phyloP scores from a whole-genome alignment of 2,888 invertebrate genomes.

The Chloroclysta siterata region DNA sequence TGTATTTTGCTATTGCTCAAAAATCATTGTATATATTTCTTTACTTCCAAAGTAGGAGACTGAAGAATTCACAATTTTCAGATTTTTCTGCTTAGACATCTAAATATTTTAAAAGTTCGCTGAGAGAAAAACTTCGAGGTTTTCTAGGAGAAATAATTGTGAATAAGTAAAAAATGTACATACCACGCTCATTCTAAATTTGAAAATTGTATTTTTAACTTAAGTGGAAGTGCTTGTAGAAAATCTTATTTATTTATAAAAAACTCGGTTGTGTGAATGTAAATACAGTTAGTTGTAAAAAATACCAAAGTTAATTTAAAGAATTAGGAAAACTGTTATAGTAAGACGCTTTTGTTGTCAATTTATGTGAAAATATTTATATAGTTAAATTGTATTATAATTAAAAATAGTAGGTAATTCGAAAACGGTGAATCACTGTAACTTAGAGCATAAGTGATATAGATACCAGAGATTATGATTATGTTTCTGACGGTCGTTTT shows the following conservation, averaged over 20 bases:
- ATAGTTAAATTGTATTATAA: slow-evolving; percentile 57
- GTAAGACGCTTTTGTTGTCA: slow-evolving; percentile 66
- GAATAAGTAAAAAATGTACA: slow-evolving; percentile 29
- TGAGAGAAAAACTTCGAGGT: slow-evolving; percentile 25
- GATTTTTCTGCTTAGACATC: slow-evolving; percentile 26
- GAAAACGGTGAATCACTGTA: slow-evolving; percentile 36
- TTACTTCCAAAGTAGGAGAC: slow-evolving; percentile 38
- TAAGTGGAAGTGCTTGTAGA: slow-evolving; percentile 55
- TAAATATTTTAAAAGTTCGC: slow-evolving; percentile 26
- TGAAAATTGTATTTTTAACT: slow-evolving; percentile 26
- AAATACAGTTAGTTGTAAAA: slow-evolving; percentile 63
- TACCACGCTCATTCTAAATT: slow-evolving; percentile 14
- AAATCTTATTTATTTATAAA: slow-evolving; percentile 56
- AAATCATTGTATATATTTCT: slow-evolving; percentile 31
- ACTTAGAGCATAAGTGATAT: slow-evolving; percentile 36
- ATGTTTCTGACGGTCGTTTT: no score
- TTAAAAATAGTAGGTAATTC: slow-evolving; percentile 38
- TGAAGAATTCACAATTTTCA: slow-evolving; percentile 29
- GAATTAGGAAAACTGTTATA: slow-evolving; percentile 48
- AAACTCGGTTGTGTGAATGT: slow-evolving; percentile 78
- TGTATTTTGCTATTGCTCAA: slow-evolving; percentile 41
- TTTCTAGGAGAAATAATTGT: slow-evolving; percentile 21
- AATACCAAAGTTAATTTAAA: slow-evolving; percentile 53
- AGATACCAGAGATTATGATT: background rate
- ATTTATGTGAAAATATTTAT: slow-evolving; percentile 59